A percentile compares a stretch with the other conserved stretches of the same genome.
These are phyloP conservation scores for Zootoca vivipara DNA, from an alignment of 2,113 vertebrate species.

Conservation along the genomic window DNA sequence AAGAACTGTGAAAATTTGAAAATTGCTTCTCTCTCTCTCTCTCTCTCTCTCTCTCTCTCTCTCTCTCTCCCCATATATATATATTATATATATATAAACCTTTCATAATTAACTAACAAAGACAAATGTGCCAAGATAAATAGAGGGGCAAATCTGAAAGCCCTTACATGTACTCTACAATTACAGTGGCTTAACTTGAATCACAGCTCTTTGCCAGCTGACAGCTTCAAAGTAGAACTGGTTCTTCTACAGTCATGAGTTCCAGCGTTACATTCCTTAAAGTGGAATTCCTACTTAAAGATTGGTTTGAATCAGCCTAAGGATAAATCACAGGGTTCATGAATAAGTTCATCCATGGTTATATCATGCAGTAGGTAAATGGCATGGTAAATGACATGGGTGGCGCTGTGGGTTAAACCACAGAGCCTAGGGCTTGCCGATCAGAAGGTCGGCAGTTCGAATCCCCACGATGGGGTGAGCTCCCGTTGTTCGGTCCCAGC, in stretches of 20 bases:
- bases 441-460: too few species aligned
- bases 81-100: not conserved
- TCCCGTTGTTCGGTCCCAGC: too few species aligned
- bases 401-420: too few species aligned
- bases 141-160: not conserved
- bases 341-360: not conserved
- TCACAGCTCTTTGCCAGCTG: not conserved
- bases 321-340: not conserved
- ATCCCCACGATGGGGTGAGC: too few species aligned
- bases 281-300: not conserved
- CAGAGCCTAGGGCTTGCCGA: too few species aligned
- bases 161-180: not conserved
- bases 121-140: not conserved
- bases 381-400: too few species aligned
- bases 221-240: not conserved
- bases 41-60: not conserved
- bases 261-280: not conserved
- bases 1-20: conserved; percentile 8
- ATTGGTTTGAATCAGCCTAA: not conserved
- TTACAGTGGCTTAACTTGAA: not conserved
- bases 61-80: conserved; percentile 16
- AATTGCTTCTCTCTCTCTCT: not conserved
- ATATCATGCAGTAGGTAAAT: not conserved
- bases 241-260: not conserved
- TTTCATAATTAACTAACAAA: not conserved